A percentile compares a stretch with the other conserved stretches of the same genome.
phyloP scores from a whole-genome alignment of 2,888 invertebrate genomes.

The Orthosia gothica region DNA sequence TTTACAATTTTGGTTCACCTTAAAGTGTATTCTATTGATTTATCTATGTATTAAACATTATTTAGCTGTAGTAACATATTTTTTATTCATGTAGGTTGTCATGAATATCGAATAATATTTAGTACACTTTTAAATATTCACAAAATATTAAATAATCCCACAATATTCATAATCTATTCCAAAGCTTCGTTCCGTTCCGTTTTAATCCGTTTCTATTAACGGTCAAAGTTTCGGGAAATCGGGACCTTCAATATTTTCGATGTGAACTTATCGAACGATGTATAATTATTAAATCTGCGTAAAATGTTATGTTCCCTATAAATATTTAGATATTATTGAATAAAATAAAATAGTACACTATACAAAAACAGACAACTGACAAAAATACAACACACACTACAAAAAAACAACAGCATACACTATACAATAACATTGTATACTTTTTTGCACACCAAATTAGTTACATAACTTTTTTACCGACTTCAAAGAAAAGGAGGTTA shows the following conservation, averaged over 20 bases:
- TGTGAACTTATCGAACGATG: constrained; percentile 19
- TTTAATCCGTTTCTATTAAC: constrained; percentile 55
- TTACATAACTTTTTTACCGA: too few species aligned
- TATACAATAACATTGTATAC: too few species aligned
- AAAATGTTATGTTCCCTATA: constrained; percentile 7
- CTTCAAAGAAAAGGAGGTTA: too few species aligned
- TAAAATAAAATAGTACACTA: too few species aligned
- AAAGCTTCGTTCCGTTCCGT: constrained; percentile 16
- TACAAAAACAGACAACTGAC: too few species aligned
- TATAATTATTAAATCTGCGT: constrained; percentile 14
- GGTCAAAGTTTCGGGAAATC: constrained; percentile 44
- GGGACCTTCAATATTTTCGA: constrained; percentile 11
- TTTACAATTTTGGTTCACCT: background rate
- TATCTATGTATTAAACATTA: too few species aligned
- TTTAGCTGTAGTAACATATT: background rate
- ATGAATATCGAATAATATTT: background rate
- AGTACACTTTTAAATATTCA: background rate
- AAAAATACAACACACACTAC: too few species aligned
- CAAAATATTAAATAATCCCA: constrained; percentile 26
- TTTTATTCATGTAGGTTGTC: background rate
- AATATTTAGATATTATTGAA: background rate
- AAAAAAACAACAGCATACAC: too few species aligned
- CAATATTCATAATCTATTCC: constrained; percentile 39
- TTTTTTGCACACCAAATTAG: too few species aligned
- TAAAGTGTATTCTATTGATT: too few species aligned